phyloP scores from a whole-genome alignment of 2,113 vertebrate genomes.

The Podarcis muralis region DNA sequence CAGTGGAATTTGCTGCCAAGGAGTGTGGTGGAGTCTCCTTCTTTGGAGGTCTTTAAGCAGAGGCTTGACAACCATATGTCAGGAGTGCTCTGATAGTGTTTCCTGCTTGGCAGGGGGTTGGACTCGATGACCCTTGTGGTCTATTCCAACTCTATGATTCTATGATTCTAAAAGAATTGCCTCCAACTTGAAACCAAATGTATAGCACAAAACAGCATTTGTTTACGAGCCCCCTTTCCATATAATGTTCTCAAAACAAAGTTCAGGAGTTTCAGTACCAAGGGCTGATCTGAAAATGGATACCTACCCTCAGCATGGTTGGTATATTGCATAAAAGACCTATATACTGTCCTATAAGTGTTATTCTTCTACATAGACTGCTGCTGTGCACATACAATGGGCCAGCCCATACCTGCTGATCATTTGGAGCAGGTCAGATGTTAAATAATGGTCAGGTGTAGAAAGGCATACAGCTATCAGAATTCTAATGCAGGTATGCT shows the following conservation, averaged over 20 bases:
- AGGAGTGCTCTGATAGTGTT: too few relatives aligned
- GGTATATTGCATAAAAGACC: not conserved
- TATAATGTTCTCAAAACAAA: constrained; percentile 10
- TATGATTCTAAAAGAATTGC: constrained; percentile 12
- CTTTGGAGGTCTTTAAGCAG: too few relatives aligned
- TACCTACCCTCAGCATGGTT: not conserved
- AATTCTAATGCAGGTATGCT: not conserved
- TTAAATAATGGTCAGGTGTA: not conserved
- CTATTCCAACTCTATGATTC: too few relatives aligned
- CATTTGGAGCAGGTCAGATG: not conserved
- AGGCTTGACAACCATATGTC: too few relatives aligned
- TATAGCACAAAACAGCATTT: constrained; percentile 8
- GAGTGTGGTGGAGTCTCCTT: too few relatives aligned
- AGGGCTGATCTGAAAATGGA: not conserved
- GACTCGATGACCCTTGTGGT: too few relatives aligned
- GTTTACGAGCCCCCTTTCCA: not conserved
- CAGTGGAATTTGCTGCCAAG: too few relatives aligned
- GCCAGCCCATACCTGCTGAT: too few relatives aligned
- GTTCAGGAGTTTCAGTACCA: not conserved
- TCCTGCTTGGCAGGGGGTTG: too few relatives aligned
- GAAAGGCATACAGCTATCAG: not conserved
- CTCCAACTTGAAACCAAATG: not conserved
- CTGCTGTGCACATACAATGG: not conserved
- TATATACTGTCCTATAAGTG: not conserved
- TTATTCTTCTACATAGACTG: not conserved